Percentiles rank a stretch among this genome's conserved stretches.
Conservation (phyloP, 2,888 invertebrate genomes). For the Cryptocheilus praepositus region DNA sequence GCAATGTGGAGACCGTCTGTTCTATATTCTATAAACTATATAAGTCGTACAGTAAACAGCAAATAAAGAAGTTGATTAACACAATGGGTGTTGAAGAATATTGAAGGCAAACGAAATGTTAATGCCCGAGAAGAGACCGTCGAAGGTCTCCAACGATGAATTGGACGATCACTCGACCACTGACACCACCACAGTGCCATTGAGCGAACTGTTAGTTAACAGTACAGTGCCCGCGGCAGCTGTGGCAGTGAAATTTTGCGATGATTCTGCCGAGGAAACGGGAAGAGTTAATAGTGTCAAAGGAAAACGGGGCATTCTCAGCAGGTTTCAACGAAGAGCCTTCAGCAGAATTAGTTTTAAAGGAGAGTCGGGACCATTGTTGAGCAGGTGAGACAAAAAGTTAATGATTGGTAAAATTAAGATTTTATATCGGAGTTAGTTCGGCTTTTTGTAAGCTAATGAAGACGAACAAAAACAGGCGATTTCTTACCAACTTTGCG, state of each 20-base stretch:
- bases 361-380: conserved; percentile 62
- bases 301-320: conserved; percentile 50
- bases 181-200: conserved; percentile 37
- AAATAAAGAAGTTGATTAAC: too few species aligned
- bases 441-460: too few species aligned
- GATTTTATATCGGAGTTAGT: too few species aligned
- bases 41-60: too few species aligned
- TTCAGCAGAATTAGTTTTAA: conserved; percentile 67
- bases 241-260: conserved; percentile 56
- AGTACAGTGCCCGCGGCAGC: conserved; percentile 53
- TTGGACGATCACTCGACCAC: conserved; percentile 43
- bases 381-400: conserved; percentile 55
- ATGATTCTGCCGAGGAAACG: conserved; percentile 45
- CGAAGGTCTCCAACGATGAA: conserved; percentile 38
- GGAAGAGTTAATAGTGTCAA: conserved; percentile 37
- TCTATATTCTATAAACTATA: too few species aligned
- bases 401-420: too few species aligned
- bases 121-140: conserved; percentile 43
- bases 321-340: conserved; percentile 61
- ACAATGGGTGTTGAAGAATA: not conserved
- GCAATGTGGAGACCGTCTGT: too few species aligned
- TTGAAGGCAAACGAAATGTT: conserved; percentile 43
- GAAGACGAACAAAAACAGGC: too few species aligned
- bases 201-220: conserved; percentile 58
- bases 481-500: too few species aligned